These are phyloP conservation scores for Druon quercuslanigerum DNA, from an alignment of 1,140 invertebrate genomes.

Conservation along the genomic window DNA sequence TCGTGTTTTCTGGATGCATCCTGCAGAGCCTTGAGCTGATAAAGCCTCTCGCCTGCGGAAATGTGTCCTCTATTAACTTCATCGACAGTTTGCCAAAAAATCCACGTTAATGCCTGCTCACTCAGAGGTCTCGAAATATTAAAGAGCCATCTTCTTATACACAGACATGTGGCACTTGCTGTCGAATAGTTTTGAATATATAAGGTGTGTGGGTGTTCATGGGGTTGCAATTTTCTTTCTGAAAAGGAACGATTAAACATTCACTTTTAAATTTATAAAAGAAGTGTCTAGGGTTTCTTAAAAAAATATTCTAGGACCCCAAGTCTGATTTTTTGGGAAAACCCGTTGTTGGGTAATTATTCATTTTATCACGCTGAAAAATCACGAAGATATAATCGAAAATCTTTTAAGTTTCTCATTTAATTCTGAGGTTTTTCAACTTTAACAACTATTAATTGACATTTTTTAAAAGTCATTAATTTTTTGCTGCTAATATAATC, in stretches of 20 bases:
- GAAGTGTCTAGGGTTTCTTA: too few relatives aligned
- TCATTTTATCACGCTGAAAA: background rate
- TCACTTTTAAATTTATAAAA: too few relatives aligned
- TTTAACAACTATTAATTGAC: too few relatives aligned
- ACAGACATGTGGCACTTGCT: slow-evolving; percentile 97
- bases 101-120: slow-evolving; percentile 83
- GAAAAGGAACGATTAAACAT: slow-evolving; percentile 51
- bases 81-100: slow-evolving; percentile 92
- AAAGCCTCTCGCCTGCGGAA: slow-evolving; percentile 90
- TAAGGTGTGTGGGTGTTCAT: slow-evolving; percentile 97
- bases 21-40: slow-evolving; percentile 96
- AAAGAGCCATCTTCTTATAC: slow-evolving; percentile 96
- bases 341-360: background rate
- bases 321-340: too few relatives aligned
- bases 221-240: slow-evolving; percentile 95
- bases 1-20: slow-evolving; percentile 91
- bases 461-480: too few relatives aligned
- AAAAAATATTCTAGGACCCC: too few relatives aligned
- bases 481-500: too few relatives aligned
- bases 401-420: too few relatives aligned
- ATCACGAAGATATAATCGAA: background rate
- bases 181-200: slow-evolving; percentile 99
- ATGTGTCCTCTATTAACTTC: slow-evolving; percentile 96
- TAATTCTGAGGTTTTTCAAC: too few relatives aligned
- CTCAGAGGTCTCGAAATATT: slow-evolving; percentile 78